phyloP scores from a whole-genome alignment of 1,140 invertebrate species.

The Drosophila bocki region DNA sequence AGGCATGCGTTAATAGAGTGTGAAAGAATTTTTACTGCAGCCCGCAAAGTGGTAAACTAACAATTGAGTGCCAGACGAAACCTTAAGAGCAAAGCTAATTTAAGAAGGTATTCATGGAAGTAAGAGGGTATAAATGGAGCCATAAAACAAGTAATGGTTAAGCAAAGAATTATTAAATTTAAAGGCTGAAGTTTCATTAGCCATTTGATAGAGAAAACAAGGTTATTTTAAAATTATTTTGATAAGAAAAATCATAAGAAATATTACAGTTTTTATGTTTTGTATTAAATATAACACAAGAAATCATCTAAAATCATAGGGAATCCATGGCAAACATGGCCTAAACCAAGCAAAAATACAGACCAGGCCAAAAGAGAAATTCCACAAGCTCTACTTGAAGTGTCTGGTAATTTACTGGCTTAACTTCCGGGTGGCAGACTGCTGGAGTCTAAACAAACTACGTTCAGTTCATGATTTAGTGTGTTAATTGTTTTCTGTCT shows the following conservation, averaged over 20 bases:
- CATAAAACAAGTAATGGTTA: background rate
- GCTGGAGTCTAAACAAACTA: constrained; percentile 39
- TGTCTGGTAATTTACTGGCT: constrained; percentile 47
- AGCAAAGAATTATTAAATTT: background rate
- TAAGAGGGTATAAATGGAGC: constrained; percentile 1
- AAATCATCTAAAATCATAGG: background rate
- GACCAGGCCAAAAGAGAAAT: constrained; percentile 42
- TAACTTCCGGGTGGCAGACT: constrained; percentile 22
- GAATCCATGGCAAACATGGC: background rate
- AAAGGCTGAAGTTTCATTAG: background rate
- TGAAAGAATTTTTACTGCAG: constrained; percentile 62
- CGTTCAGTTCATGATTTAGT: constrained; percentile 42
- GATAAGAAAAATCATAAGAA: background rate
- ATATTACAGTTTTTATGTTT: too few species aligned
- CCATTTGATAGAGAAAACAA: background rate
- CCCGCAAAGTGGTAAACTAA: constrained; percentile 17
- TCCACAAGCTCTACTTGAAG: constrained; percentile 5
- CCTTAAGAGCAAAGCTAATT: constrained; percentile 28
- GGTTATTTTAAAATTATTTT: background rate
- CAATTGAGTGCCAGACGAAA: constrained; percentile 12
- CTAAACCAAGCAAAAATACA: background rate
- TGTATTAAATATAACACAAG: background rate
- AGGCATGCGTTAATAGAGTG: constrained; percentile 69
- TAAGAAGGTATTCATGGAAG: background rate
- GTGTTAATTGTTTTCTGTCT: constrained; percentile 56